Conservation (phyloP, 1,140 invertebrate species). For the Drosophila pandora region DNA sequence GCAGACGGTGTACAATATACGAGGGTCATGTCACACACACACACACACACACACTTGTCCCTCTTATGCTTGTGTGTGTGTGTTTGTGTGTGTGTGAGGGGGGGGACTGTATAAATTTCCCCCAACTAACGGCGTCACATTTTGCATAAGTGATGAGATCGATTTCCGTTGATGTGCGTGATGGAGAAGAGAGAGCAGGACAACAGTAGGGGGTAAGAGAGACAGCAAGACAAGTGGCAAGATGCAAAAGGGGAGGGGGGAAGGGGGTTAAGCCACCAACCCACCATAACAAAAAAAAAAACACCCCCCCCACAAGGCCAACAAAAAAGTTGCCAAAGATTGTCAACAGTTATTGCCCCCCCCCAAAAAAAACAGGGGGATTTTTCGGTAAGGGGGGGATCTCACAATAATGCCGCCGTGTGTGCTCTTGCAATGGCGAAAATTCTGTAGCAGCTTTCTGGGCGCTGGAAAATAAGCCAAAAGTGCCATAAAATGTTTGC, state of each 20-base stretch:
- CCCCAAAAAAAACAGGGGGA: slow-evolving; percentile 1
- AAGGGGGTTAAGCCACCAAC: slow-evolving; percentile 11
- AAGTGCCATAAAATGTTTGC: slow-evolving; percentile 81
- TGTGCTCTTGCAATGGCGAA: slow-evolving; percentile 48
- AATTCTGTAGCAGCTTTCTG: slow-evolving; percentile 27
- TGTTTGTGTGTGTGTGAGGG: neutral
- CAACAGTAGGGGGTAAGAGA: neutral
- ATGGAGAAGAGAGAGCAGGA: slow-evolving; percentile 24
- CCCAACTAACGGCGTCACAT: slow-evolving; percentile 78
- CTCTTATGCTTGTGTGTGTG: neutral
- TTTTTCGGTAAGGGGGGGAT: slow-evolving; percentile 1
- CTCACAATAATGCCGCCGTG: slow-evolving; percentile 32
- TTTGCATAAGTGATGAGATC: slow-evolving; percentile 82
- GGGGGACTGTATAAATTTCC: slow-evolving; percentile 60
- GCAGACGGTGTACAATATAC: neutral
- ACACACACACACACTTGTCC: slow-evolving; percentile 7
- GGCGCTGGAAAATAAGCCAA: slow-evolving; percentile 57
- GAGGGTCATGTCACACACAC: slow-evolving; percentile 12
- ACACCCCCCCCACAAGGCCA: slow-evolving; percentile 21
- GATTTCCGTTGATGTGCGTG: slow-evolving; percentile 77
- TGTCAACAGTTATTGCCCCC: slow-evolving; percentile 76
- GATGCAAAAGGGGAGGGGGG: neutral
- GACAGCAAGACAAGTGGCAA: slow-evolving; percentile 11
- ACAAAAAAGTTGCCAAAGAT: slow-evolving; percentile 76
- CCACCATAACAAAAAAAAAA: slow-evolving; percentile 9